Percentiles rank a stretch among this genome's conserved stretches.
Conservation (phyloP, 2,113 vertebrate species). For the Nannobrachium achirus region DNA sequence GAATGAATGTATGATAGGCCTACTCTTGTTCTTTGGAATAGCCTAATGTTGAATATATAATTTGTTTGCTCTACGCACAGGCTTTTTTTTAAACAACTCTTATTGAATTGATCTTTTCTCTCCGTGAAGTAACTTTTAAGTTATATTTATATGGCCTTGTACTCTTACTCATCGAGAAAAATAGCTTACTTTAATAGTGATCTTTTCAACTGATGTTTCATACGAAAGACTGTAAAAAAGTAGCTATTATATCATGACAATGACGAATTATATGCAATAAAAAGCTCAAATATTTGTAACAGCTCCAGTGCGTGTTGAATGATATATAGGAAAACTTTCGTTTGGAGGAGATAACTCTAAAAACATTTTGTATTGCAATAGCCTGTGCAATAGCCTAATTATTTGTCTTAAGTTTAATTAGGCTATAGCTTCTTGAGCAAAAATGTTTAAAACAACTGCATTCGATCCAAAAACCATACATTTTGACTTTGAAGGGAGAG, state of each 20-base stretch:
- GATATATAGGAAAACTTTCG: constrained; percentile 22
- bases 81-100: constrained; percentile 6
- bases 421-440: no score
- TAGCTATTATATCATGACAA: constrained; percentile 29
- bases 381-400: no score
- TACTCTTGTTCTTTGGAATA: constrained; percentile 14
- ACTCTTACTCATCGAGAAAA: constrained; percentile 13
- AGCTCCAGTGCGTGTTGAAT: constrained; percentile 29
- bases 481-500: no score
- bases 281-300: constrained; percentile 51
- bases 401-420: no score
- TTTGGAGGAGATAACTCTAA: no score
- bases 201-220: constrained; percentile 44
- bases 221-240: constrained; percentile 49
- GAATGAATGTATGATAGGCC: constrained; percentile 62
- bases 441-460: no score
- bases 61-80: constrained; percentile 23
- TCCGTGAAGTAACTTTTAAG: constrained; percentile 32
- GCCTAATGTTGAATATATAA: constrained; percentile 14
- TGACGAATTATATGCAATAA: constrained; percentile 58
- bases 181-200: constrained; percentile 18
- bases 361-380: constrained; percentile 2
- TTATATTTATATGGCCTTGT: constrained; percentile 62
- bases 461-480: no score
- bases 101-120: constrained; percentile 18